A percentile compares a stretch with the other conserved stretches of the same genome.
phyloP scores from a whole-genome alignment of 1,140 invertebrate genomes.

The Dreissena rostriformis region DNA sequence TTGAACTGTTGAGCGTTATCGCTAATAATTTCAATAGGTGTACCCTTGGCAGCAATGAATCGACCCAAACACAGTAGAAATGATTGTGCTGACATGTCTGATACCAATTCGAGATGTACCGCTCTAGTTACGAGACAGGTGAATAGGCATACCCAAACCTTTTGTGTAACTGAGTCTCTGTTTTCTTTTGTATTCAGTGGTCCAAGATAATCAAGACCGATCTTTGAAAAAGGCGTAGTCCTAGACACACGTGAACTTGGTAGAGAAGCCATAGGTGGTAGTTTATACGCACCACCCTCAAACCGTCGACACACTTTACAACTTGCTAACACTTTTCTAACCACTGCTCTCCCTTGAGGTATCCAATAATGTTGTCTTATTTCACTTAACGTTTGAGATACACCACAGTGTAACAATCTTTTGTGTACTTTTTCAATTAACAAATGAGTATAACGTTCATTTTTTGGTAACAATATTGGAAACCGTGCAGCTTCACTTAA shows the following conservation, averaged over 20 bases:
- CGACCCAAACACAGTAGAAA: slow-evolving; percentile 2
- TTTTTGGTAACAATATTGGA: too few relatives aligned
- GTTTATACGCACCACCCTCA: slow-evolving; percentile 26
- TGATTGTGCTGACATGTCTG: slow-evolving; percentile 17
- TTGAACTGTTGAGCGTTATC: slow-evolving; percentile 33
- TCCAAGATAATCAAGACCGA: slow-evolving; percentile 14
- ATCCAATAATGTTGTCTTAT: slow-evolving; percentile 43
- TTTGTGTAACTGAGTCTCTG: neutral
- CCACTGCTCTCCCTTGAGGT: slow-evolving; percentile 22
- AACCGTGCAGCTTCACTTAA: too few relatives aligned
- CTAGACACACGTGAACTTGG: slow-evolving; percentile 9
- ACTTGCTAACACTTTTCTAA: slow-evolving; percentile 4
- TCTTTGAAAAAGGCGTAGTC: neutral
- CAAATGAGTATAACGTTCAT: too few relatives aligned
- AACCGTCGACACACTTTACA: slow-evolving; percentile 6
- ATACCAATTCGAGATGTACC: slow-evolving; percentile 28
- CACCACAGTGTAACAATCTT: too few relatives aligned
- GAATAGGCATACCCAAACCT: slow-evolving; percentile 16
- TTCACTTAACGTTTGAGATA: too few relatives aligned
- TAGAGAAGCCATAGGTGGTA: slow-evolving; percentile 6
- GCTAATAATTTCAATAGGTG: slow-evolving; percentile 11
- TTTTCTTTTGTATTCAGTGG: neutral
- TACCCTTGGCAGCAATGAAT: slow-evolving; percentile 24
- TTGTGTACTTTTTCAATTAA: too few relatives aligned
- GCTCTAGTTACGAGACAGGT: slow-evolving; percentile 7